Evolutionary conservation across 2,888 invertebrate genomes (phyloP).

Genomic region (Andrena hattorfiana): DNA sequence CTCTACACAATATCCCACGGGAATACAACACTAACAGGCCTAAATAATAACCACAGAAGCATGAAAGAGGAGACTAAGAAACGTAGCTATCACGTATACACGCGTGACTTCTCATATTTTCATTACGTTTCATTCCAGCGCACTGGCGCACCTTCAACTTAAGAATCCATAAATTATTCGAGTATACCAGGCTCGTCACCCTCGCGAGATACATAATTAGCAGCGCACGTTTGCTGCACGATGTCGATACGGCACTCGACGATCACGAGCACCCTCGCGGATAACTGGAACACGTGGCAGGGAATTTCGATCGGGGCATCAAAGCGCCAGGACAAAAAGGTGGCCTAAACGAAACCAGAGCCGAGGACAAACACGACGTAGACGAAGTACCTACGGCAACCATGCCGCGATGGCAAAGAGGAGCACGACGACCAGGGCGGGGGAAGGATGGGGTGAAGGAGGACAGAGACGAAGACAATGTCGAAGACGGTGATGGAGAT

Average conservation of each 20-base stretch:
- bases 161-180: too few species aligned
- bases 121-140: too few species aligned
- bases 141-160: too few species aligned
- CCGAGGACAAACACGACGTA: constrained; percentile 8
- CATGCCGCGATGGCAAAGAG: constrained; percentile 3
- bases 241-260: too few species aligned
- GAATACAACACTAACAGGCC: too few species aligned
- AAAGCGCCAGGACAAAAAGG: constrained; percentile 4
- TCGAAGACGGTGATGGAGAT: constrained; percentile 57
- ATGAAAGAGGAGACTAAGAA: too few species aligned
- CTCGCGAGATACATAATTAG: too few species aligned
- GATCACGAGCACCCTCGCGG: neutral
- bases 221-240: too few species aligned
- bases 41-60: too few species aligned
- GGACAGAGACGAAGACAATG: constrained; percentile 37
- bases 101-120: too few species aligned
- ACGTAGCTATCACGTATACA: too few species aligned
- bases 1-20: neutral
- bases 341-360: constrained; percentile 26
- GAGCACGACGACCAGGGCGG: constrained; percentile 16
- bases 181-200: too few species aligned
- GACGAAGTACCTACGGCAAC: constrained; percentile 27
- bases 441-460: neutral
- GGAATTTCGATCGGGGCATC: constrained; percentile 3
- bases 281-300: neutral